phyloP scores from a whole-genome alignment of 1,140 invertebrate species.

The Cotesia vestalis region DNA sequence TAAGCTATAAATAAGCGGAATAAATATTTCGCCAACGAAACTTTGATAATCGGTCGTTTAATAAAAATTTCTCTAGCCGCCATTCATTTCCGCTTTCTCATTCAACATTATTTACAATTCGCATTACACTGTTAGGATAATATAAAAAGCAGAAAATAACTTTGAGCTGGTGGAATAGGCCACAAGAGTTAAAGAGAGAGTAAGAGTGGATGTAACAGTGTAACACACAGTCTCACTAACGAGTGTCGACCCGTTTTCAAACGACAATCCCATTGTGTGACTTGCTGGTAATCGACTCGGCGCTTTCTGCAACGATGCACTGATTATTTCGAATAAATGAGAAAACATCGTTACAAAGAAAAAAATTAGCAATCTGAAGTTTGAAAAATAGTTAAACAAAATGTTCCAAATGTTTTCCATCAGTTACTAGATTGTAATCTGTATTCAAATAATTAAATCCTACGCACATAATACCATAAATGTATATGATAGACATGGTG shows the following conservation, averaged over 20 bases:
- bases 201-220: background rate
- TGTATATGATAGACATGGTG: background rate
- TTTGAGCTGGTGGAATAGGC: background rate
- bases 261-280: constrained; percentile 31
- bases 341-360: background rate
- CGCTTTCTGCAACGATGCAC: constrained; percentile 22
- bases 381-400: background rate
- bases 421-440: too few species aligned
- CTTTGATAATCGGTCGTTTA: too few species aligned
- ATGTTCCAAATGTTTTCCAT: too few species aligned
- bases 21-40: too few species aligned
- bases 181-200: background rate
- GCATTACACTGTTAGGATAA: background rate
- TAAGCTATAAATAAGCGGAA: too few species aligned
- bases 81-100: too few species aligned
- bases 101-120: background rate
- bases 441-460: too few species aligned
- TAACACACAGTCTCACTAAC: constrained; percentile 21
- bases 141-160: background rate
- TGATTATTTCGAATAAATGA: constrained; percentile 16
- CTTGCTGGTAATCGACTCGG: constrained; percentile 26
- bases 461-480: background rate
- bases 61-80: background rate
- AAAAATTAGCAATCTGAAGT: constrained; percentile 4
- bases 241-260: constrained; percentile 32